Evolutionary conservation across 1,140 invertebrate genomes (phyloP), one percentile per base, ranked within the genome.

Genomic region (Euura saliciscinereae): DNA sequence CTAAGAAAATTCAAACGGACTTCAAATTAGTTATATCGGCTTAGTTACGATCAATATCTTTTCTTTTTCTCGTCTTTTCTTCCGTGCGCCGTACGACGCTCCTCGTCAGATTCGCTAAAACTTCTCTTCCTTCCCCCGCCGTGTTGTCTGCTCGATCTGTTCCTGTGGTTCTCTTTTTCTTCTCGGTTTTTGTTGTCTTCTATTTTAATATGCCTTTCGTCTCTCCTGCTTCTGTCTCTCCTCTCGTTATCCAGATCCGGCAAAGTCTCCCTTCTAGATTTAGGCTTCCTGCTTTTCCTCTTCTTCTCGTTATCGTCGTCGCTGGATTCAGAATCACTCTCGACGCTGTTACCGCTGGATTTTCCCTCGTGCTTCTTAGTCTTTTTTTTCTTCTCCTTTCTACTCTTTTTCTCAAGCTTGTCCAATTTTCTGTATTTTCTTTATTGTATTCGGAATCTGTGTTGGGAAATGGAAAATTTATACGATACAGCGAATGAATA

Each of bases 381-480:
- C 78, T 89, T 89, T 70, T 88, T 89, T 45, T 90, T 89, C 76
- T 91, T 91, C 75, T 90, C 86, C 74, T 91, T 76, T 78, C 85
- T 75, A 75, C 81, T 81, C 85, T 86, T 86, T 71, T 89, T 92
- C 77, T 96, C 93, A 45, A 96, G 85, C 86, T 94, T 94, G 75
- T 94, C 91, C 44, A 96, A 83, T 89, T 94, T 95, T 76, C 93
- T 94, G 82, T 71, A 89, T n/a, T n/a, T n/a, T n/a, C n/a, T n/a
- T n/a, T n/a, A n/a, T n/a, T n/a, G n/a, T n/a, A n/a, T n/a, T n/a
- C n/a, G n/a, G n/a, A n/a, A n/a, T n/a, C n/a, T n/a, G n/a, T n/a
- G n/a, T n/a, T n/a, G n/a, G n/a, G n/a, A n/a, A n/a, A n/a, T n/a
- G n/a, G n/a, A n/a, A n/a, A n/a, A n/a, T n/a, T n/a, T n/a, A n/a